Evolutionary conservation across 2,797 vertebrate species (phyloP).

Genomic region (Okamejei kenojei): DNA sequence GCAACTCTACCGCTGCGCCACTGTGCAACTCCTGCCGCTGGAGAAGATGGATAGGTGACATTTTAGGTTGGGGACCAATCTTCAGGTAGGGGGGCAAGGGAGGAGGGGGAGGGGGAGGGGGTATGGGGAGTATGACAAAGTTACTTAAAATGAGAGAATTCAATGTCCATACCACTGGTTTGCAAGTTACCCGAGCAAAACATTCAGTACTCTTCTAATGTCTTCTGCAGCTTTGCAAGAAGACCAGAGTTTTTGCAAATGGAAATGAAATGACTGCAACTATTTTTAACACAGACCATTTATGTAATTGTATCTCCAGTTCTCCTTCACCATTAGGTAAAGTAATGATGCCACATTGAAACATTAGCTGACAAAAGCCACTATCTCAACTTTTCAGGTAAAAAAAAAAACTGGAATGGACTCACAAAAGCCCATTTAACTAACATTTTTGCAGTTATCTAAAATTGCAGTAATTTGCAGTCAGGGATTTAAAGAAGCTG

Average conservation of each 20-base stretch:
- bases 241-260: neutral
- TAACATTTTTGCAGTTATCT: neutral
- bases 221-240: neutral
- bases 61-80: too few relatives aligned
- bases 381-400: neutral
- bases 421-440: neutral
- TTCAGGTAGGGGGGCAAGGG: too few relatives aligned
- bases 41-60: too few relatives aligned
- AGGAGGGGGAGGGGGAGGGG: too few relatives aligned
- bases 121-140: too few relatives aligned
- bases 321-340: neutral
- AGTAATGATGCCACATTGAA: neutral
- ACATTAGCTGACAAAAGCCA: neutral
- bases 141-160: too few relatives aligned
- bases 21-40: too few relatives aligned
- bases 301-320: neutral
- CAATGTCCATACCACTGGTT: too few relatives aligned
- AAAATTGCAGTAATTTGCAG: slow-evolving; percentile 27
- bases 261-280: neutral
- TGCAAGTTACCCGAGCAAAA: too few relatives aligned
- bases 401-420: neutral
- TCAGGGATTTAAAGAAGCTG: neutral
- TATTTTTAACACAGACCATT: neutral
- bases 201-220: neutral
- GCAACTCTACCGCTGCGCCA: too few relatives aligned